Evolutionary conservation across 1,140 invertebrate species (phyloP), one percentile per base, ranked within the genome.

Genomic region (Parapsyche elsis): DNA sequence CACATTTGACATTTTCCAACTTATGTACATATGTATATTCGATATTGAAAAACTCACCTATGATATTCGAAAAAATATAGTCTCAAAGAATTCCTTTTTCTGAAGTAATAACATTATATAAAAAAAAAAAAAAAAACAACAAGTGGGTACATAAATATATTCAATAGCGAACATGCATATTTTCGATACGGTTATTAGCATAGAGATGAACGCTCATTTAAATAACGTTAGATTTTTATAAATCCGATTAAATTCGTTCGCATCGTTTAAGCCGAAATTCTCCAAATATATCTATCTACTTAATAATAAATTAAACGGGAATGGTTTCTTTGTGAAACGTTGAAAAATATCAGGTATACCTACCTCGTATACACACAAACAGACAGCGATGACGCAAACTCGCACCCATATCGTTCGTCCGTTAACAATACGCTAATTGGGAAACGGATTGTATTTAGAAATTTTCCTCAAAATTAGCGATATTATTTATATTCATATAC

Each of bases 131-230:
- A 1, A 1, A 61, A 61, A 61, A 19, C 57, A 57, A 57, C 19
- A 14, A 14, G 2, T 5, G 4, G 12, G 53, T 2, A 19, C 21
- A 61, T 61, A 61, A 61, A 19, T 19, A 19, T 38, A 21, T 61
- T 21, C 21, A 61, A 61, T 61, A 21, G 57, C 57, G 21, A 61
- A 61, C 21, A 19, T 61, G 30, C 30, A 38, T 38, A 38, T 61
- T 61, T 57, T 19, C 57, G 57, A 61, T 61, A 61, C 57, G 57
- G 57, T 61, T 61, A 61, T 61, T 61, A 61, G 57, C 57, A 61
- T 61, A 61, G 57, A 61, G 57, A 61, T 61, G 57, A 21, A 9
- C 57, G 14, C n/a, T 61, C 16, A 61, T 61, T 61, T 61, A 61
- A 61, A 61, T 61, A 61, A 61, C 57, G 57, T 9, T 61, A 61